These are phyloP conservation scores for Hippopotamus amphibius DNA, from an alignment of 2,113 vertebrate species.

Conservation along the genomic window DNA sequence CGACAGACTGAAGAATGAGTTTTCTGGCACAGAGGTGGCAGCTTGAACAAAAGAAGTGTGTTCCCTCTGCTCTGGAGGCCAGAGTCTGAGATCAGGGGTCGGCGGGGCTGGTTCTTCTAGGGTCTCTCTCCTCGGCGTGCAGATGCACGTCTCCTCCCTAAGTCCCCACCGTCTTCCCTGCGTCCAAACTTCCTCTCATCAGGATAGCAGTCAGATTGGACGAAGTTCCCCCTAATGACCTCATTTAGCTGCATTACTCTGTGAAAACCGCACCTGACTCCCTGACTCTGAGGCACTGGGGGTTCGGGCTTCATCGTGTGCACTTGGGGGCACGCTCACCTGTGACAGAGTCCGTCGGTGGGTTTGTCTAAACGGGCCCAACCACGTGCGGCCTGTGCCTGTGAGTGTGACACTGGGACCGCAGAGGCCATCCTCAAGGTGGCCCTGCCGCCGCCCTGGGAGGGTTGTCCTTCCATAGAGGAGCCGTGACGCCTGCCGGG, in stretches of 20 bases:
- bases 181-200: neutral
- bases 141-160: neutral
- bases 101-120: neutral
- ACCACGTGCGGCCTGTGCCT: neutral
- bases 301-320: neutral
- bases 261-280: neutral
- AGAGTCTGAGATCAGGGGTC: no score
- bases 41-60: neutral
- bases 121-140: neutral
- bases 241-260: neutral
- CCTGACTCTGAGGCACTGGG: neutral
- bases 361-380: neutral
- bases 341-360: neutral
- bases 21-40: neutral
- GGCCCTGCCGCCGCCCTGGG: no score
- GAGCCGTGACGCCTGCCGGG: neutral
- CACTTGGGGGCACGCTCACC: neutral
- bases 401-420: accelerated
- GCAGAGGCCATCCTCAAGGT: accelerated
- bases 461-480: neutral
- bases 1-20: neutral
- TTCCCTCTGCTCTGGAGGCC: neutral
- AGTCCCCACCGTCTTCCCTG: neutral
- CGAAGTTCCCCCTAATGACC: neutral
- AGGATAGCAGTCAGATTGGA: neutral